phyloP scores from a whole-genome alignment of 2,888 invertebrate species.

The Leptothorax acervorum region DNA sequence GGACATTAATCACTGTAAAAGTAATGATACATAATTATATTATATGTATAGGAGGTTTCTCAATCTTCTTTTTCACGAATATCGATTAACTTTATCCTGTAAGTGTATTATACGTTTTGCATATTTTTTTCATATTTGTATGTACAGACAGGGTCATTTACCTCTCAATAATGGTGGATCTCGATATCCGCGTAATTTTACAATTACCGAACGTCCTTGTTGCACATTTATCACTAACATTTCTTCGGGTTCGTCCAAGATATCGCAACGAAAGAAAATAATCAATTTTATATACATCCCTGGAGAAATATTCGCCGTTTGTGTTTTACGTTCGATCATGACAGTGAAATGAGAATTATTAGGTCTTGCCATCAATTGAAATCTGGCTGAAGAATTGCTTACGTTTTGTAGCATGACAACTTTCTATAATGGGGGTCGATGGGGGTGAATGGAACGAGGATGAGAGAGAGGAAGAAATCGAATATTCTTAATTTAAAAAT shows the following conservation, averaged over 20 bases:
- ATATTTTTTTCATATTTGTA: background rate
- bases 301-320: constrained; percentile 80
- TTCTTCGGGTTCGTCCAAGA: constrained; percentile 81
- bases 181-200: constrained; percentile 80
- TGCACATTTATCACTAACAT: constrained; percentile 79
- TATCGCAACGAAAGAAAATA: constrained; percentile 81
- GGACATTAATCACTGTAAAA: constrained; percentile 9
- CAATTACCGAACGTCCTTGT: constrained; percentile 76
- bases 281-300: constrained; percentile 84
- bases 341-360: constrained; percentile 79
- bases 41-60: background rate
- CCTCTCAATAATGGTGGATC: constrained; percentile 83
- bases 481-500: constrained; percentile 5
- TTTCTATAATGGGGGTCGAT: constrained; percentile 61
- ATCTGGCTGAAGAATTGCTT: constrained; percentile 73
- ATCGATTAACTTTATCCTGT: background rate
- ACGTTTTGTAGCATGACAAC: constrained; percentile 68
- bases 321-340: constrained; percentile 66
- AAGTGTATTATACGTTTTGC: background rate
- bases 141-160: constrained; percentile 26
- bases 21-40: too few species aligned
- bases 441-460: too few species aligned
- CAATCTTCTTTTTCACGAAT: background rate
- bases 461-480: background rate
- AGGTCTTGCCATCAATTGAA: constrained; percentile 78